Evolutionary conservation across 1,140 invertebrate genomes (phyloP).

Genomic region (Drosophila nikananu): DNA sequence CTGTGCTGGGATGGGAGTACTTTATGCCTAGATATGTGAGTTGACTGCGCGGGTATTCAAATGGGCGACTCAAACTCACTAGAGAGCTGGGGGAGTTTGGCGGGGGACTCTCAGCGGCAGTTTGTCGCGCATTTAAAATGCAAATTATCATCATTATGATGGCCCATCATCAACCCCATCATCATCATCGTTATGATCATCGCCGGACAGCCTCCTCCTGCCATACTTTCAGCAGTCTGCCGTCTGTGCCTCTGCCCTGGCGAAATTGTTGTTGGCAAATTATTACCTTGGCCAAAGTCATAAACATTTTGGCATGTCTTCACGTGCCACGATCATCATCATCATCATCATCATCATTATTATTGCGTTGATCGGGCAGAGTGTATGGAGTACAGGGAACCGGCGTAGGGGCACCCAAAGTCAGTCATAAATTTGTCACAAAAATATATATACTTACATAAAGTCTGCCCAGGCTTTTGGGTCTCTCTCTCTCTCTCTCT

Average conservation of each 20-base stretch:
- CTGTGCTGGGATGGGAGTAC: conserved; percentile 51
- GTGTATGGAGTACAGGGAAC: conserved; percentile 7
- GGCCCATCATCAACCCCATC: conserved; percentile 61
- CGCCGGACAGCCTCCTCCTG: conserved; percentile 49
- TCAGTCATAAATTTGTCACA: conserved; percentile 82
- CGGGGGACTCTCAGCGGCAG: conserved; percentile 50
- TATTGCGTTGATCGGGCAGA: conserved; percentile 13
- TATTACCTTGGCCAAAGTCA: conserved; percentile 77
- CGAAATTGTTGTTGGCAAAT: conserved; percentile 75
- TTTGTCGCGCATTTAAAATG: conserved; percentile 83
- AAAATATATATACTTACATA: conserved; percentile 60
- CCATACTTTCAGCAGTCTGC: conserved; percentile 7
- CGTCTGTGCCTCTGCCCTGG: not conserved
- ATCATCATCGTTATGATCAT: conserved; percentile 43
- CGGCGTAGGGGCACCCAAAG: conserved; percentile 40
- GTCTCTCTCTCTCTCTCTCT: not conserved
- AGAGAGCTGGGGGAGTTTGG: not conserved
- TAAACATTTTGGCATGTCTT: conserved; percentile 81
- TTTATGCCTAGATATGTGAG: conserved; percentile 70
- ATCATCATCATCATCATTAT: conserved; percentile 28
- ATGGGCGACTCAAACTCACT: conserved; percentile 46
- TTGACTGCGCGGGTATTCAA: conserved; percentile 60
- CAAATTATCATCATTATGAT: conserved; percentile 83
- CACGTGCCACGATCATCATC: conserved; percentile 70
- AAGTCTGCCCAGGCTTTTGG: conserved; percentile 30